phyloP scores from a whole-genome alignment of 2,797 vertebrate genomes.

The Melopsittacus undulatus region DNA sequence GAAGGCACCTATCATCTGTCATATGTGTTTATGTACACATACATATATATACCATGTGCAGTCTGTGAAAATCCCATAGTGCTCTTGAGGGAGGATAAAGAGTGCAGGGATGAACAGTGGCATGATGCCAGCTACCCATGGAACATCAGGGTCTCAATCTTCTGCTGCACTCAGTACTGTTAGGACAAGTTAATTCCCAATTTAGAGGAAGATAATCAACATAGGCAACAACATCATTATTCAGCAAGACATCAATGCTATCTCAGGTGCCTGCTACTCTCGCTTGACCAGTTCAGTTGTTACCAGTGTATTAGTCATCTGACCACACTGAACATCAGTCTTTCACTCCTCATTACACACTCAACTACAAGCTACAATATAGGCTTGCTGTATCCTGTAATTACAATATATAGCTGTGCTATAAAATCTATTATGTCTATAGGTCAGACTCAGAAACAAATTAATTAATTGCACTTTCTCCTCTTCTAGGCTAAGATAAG shows the following conservation, averaged over 20 bases:
- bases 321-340: constrained; percentile 35
- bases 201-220: constrained; percentile 6
- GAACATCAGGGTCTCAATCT: neutral
- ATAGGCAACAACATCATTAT: constrained; percentile 30
- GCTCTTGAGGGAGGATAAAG: neutral
- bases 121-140: neutral
- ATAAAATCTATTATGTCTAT: constrained; percentile 16
- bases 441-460: constrained; percentile 50
- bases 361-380: constrained; percentile 6
- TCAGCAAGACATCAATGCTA: constrained; percentile 16
- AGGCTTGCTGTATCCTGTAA: constrained; percentile 26
- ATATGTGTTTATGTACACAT: neutral
- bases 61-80: neutral
- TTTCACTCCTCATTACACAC: constrained; percentile 41
- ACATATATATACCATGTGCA: neutral
- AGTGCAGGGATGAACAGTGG: neutral
- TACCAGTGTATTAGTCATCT: constrained; percentile 43
- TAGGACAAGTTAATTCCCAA: constrained; percentile 37
- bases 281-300: constrained; percentile 23
- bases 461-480: constrained; percentile 62
- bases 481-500: constrained; percentile 21
- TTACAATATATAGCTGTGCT: constrained; percentile 2
- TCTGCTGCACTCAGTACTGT: neutral
- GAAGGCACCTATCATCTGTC: neutral
- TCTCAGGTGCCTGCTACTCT: constrained; percentile 37